A percentile compares a stretch with the other conserved stretches of the same genome.
Conservation (phyloP, 2,113 vertebrate species). For the Coracopsis vasa region DNA sequence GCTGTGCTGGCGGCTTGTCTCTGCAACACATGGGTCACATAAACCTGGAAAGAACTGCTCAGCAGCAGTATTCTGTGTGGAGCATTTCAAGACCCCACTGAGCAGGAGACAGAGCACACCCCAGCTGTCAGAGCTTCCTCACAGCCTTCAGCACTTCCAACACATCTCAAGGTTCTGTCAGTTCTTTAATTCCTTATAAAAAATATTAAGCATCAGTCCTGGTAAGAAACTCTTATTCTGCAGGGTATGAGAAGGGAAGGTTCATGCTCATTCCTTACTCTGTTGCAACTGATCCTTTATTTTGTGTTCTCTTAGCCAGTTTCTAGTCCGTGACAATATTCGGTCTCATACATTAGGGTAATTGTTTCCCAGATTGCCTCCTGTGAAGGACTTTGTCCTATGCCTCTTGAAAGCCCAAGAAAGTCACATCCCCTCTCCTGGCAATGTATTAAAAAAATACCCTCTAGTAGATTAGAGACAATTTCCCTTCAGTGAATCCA, state of each 20-base stretch:
- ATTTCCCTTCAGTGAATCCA: constrained; percentile 51
- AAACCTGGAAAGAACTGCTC: neutral
- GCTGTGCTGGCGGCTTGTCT: neutral
- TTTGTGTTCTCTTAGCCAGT: neutral
- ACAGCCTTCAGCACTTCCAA: neutral
- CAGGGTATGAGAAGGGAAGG: neutral
- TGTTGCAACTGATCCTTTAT: neutral
- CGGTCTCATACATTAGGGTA: neutral
- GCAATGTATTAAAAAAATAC: neutral
- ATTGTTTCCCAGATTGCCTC: constrained; percentile 54
- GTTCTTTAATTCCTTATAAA: neutral
- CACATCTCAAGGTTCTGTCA: neutral
- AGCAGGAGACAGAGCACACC: neutral
- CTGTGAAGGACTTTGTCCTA: constrained; percentile 39
- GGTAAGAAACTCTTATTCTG: neutral
- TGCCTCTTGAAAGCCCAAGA: constrained; percentile 11
- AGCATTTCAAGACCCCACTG: neutral
- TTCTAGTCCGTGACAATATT: constrained; percentile 39
- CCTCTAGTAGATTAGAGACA: constrained; percentile 11
- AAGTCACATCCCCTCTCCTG: constrained; percentile 38
- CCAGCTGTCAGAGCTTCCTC: neutral
- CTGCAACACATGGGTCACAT: neutral
- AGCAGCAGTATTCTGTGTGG: neutral
- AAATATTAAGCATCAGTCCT: neutral
- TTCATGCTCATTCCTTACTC: neutral